Percentiles rank a stretch among this genome's conserved stretches.
Conservation (phyloP, 37 sponge, comb jelly and placozoan genomes). For the Bolinopsis microptera region DNA sequence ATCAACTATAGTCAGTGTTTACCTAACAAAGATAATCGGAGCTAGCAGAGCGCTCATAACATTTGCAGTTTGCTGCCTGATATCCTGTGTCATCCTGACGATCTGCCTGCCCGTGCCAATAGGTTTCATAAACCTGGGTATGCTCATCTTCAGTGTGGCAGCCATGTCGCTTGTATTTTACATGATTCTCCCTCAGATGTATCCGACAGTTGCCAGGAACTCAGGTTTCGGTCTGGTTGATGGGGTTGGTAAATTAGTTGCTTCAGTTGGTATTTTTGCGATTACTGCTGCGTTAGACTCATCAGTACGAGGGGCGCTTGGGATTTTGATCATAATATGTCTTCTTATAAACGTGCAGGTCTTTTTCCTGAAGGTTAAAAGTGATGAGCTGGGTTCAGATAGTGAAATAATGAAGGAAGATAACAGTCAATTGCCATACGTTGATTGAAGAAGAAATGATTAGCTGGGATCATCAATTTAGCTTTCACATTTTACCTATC, state of each 20-base stretch:
- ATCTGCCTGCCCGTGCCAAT: not conserved
- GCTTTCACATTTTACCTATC: too few species aligned
- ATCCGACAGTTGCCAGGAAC: conserved; percentile 14
- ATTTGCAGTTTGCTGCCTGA: not conserved
- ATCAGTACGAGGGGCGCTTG: not conserved
- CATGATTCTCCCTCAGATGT: conserved; percentile 18
- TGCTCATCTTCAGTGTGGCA: not conserved
- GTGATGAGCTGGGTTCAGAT: too few species aligned
- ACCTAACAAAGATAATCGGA: not conserved
- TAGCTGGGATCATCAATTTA: too few species aligned
- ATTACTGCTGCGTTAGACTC: not conserved
- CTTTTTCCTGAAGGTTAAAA: not conserved
- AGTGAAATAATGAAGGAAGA: too few species aligned
- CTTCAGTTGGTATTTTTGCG: not conserved
- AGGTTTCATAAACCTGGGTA: not conserved
- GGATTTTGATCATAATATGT: not conserved
- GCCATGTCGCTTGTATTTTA: not conserved
- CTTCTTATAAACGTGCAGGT: not conserved
- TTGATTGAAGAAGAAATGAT: too few species aligned
- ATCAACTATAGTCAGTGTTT: not conserved
- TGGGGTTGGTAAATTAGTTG: conserved; percentile 1
- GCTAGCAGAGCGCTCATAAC: not conserved
- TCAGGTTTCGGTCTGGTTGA: conserved; percentile 18
- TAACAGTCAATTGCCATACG: too few species aligned
- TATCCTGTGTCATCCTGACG: not conserved